A percentile compares a stretch with the other conserved stretches of the same genome.
Conservation (phyloP, 2,113 vertebrate species). For the Turdus rufiventris region DNA sequence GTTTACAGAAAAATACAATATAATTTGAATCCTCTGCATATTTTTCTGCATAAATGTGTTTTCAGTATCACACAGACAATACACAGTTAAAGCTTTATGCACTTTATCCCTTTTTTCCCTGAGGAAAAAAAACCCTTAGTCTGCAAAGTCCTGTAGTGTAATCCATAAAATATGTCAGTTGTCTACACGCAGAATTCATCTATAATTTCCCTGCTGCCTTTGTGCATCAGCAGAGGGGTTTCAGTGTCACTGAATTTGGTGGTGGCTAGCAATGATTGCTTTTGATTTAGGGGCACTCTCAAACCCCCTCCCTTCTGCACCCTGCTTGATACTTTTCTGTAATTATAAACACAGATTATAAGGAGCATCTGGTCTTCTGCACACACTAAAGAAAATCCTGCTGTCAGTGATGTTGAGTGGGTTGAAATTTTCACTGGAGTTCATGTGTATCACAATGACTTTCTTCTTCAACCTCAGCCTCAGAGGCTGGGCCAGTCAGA, state of each 20-base stretch:
- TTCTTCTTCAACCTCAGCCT: background rate
- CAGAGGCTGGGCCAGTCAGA: background rate
- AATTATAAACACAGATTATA: background rate
- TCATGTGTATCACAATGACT: background rate
- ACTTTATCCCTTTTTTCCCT: background rate
- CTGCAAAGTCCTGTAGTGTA: background rate
- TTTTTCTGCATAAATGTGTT: background rate
- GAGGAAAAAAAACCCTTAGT: rapidly evolving
- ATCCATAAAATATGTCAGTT: background rate
- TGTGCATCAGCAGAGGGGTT: background rate
- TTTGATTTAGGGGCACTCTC: background rate
- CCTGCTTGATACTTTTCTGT: background rate
- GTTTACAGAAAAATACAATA: background rate
- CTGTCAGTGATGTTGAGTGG: background rate
- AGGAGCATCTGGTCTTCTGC: background rate
- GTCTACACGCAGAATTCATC: background rate
- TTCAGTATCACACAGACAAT: background rate
- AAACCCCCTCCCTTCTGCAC: background rate
- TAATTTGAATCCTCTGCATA: background rate
- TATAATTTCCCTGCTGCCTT: background rate
- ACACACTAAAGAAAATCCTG: background rate
- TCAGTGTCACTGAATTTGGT: background rate
- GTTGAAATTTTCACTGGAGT: background rate
- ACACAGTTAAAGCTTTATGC: background rate
- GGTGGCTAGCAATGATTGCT: background rate